These are phyloP conservation scores for Agapostemon virescens DNA, from an alignment of 2,888 invertebrate genomes.

Conservation along the genomic window DNA sequence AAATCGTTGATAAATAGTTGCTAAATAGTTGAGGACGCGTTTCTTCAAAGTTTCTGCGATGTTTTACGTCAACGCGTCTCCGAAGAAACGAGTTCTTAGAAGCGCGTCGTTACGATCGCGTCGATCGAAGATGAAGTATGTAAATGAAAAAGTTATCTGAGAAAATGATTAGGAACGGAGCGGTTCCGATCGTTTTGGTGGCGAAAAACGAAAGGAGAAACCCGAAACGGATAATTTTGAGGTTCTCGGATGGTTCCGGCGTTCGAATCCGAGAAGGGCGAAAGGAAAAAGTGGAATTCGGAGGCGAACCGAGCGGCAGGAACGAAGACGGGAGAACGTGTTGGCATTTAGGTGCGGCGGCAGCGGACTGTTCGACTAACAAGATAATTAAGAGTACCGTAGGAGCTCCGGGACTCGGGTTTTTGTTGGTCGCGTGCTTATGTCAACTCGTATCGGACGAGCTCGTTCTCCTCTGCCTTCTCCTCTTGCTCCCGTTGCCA, in stretches of 20 bases:
- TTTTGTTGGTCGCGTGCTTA: constrained; percentile 73
- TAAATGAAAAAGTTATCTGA: no score
- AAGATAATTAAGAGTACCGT: constrained; percentile 74
- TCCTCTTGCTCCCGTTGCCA: constrained; percentile 23
- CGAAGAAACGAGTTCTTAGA: no score
- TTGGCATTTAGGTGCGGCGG: constrained; percentile 46
- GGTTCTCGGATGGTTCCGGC: background rate
- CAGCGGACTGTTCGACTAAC: constrained; percentile 64
- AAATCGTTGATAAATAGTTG: no score
- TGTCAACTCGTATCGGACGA: constrained; percentile 68
- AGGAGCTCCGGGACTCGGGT: constrained; percentile 65
- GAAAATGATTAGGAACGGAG: background rate
- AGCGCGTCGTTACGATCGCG: no score
- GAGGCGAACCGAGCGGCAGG: background rate
- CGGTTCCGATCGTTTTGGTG: background rate
- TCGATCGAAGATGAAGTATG: no score
- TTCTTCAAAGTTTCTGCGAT: no score
- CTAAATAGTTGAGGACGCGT: no score
- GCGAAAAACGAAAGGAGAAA: background rate
- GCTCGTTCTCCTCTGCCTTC: constrained; percentile 32
- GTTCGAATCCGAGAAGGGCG: background rate
- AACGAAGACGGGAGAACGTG: constrained; percentile 9
- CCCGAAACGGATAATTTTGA: background rate
- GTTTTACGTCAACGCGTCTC: no score
- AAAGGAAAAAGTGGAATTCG: constrained; percentile 3